These are phyloP conservation scores for Euclidia mi DNA, from an alignment of 2,888 invertebrate species.

Conservation along the genomic window DNA sequence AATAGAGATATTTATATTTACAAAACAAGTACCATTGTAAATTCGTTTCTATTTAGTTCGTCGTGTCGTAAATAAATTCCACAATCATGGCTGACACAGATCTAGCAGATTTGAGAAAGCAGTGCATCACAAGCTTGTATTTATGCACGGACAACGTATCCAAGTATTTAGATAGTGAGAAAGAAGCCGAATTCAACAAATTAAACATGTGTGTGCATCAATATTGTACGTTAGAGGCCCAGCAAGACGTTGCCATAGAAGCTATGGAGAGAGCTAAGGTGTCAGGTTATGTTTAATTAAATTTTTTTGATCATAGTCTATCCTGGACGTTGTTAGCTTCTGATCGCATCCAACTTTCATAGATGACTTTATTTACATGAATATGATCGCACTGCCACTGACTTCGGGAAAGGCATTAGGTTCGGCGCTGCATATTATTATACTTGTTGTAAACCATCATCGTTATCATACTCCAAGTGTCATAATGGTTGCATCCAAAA, in stretches of 20 bases:
- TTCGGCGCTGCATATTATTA: no score
- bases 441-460: no score
- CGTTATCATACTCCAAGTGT: no score
- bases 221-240: conserved; percentile 78
- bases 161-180: conserved; percentile 78
- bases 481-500: no score
- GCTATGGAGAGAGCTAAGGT: conserved; percentile 77
- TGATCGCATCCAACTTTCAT: no score
- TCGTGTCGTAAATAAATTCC: background rate
- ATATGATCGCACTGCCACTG: no score
- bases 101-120: conserved; percentile 74
- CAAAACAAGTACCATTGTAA: no score
- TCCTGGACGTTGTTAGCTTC: no score
- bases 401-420: no score
- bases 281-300: conserved; percentile 28
- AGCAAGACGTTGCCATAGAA: conserved; percentile 74
- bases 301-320: background rate
- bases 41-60: no score
- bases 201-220: conserved; percentile 71
- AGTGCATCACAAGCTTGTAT: conserved; percentile 79
- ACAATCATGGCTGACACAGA: conserved; percentile 68
- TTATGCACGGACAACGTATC: conserved; percentile 78
- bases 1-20: no score
- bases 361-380: no score
- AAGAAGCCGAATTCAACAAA: conserved; percentile 71